phyloP scores from a whole-genome alignment of 2,888 invertebrate species.

The Meta bourneti region DNA sequence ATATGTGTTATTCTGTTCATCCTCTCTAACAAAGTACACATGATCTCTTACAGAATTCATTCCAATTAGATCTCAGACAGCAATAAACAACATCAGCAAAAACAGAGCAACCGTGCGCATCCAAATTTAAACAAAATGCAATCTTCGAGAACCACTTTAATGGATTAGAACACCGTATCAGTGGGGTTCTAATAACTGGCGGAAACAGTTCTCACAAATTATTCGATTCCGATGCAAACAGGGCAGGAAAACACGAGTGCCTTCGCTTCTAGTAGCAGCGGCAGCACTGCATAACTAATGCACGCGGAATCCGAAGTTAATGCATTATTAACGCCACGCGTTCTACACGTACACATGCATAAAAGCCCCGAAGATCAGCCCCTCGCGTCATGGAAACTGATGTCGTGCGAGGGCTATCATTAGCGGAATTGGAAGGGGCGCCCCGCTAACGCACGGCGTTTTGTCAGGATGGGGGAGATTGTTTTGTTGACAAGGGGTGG shows the following conservation, averaged over 20 bases:
- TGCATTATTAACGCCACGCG: constrained; percentile 43
- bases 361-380: constrained; percentile 23
- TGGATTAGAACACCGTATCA: not conserved
- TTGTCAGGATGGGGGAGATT: not conserved
- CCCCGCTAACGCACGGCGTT: constrained; percentile 13
- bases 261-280: constrained; percentile 2
- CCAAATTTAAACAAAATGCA: too few relatives aligned
- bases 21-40: too few relatives aligned
- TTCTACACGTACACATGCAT: constrained; percentile 41
- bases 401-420: constrained; percentile 24
- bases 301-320: constrained; percentile 23
- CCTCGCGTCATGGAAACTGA: constrained; percentile 28
- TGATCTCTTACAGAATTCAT: too few relatives aligned
- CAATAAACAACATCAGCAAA: too few relatives aligned
- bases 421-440: constrained; percentile 44
- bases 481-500: not conserved
- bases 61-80: too few relatives aligned
- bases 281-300: constrained; percentile 38
- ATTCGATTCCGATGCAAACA: constrained; percentile 7
- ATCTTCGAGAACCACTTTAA: not conserved
- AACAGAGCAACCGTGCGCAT: too few relatives aligned
- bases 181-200: constrained; percentile 3
- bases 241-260: constrained; percentile 15
- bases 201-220: constrained; percentile 18
- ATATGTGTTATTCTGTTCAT: too few relatives aligned